Evolutionary conservation across 2,797 vertebrate genomes (phyloP).

Genomic region (Coendou prehensilis): DNA sequence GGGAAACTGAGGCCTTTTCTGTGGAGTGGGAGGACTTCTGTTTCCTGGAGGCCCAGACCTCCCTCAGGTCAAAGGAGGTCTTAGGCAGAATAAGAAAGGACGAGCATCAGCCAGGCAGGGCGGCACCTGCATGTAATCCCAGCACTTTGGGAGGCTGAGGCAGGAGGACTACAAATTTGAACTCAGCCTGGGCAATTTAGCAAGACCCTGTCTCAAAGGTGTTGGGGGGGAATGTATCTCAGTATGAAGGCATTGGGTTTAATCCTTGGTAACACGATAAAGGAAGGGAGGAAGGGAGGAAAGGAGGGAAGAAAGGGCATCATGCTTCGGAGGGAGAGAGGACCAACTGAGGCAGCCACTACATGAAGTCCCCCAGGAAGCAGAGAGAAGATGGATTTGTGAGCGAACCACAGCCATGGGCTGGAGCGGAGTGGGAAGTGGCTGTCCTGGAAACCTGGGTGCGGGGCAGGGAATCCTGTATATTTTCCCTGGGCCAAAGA

Average conservation of each 20-base stretch:
- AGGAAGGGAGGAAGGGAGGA: neutral
- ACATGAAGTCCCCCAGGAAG: neutral
- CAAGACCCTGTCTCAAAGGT: neutral
- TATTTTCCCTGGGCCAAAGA: neutral
- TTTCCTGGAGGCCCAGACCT: neutral
- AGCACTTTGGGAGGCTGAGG: neutral
- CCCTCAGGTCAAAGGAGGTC: neutral
- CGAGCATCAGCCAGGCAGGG: neutral
- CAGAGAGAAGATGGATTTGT: neutral
- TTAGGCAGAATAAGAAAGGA: neutral
- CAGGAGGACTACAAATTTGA: neutral
- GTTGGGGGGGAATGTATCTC: neutral
- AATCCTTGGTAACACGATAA: neutral
- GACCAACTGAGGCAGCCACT: neutral
- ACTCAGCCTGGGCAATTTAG: neutral
- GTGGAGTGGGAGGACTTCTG: neutral
- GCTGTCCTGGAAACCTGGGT: neutral
- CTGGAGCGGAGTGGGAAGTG: no score
- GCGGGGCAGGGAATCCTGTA: neutral
- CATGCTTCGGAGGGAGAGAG: neutral
- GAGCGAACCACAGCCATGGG: neutral
- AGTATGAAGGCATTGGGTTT: neutral
- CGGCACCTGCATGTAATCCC: neutral
- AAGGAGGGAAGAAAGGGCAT: neutral
- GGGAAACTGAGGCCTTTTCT: neutral